These are phyloP conservation scores for Caenorhabditis elegans DNA, from an alignment of 1,140 invertebrate genomes.

Conservation along the genomic window DNA sequence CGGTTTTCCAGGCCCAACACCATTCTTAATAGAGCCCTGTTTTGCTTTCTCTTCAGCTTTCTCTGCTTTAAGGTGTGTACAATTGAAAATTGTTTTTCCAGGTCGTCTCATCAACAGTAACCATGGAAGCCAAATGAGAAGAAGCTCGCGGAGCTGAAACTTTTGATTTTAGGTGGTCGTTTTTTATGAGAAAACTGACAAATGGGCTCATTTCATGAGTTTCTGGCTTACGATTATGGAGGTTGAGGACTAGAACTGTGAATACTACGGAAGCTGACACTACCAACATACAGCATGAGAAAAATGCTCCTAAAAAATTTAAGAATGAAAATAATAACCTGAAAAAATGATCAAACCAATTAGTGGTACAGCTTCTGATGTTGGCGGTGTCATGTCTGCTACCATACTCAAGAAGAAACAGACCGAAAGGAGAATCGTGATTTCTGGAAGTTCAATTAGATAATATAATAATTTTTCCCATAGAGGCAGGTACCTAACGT, in stretches of 20 bases:
- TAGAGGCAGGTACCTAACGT: constrained; percentile 76
- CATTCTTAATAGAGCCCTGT: not conserved
- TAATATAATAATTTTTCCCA: not conserved
- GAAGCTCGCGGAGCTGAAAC: constrained; percentile 57
- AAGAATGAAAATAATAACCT: not conserved
- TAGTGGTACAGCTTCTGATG: constrained; percentile 92
- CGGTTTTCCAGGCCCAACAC: not conserved
- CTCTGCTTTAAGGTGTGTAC: constrained; percentile 36
- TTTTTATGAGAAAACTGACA: constrained; percentile 68
- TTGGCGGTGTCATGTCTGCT: constrained; percentile 83
- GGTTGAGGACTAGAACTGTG: constrained; percentile 97
- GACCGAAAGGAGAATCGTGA: constrained; percentile 73
- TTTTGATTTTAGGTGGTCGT: not conserved
- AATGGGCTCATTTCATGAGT: constrained; percentile 91
- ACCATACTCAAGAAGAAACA: constrained; percentile 69
- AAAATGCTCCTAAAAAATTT: constrained; percentile 87
- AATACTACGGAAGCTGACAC: constrained; percentile 97
- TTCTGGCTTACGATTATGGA: constrained; percentile 88
- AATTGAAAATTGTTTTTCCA: constrained; percentile 50
- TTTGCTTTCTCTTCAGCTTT: constrained; percentile 33
- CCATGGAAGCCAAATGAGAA: constrained; percentile 63
- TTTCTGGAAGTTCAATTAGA: constrained; percentile 77
- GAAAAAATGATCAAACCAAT: constrained; percentile 75
- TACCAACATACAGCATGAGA: constrained; percentile 99
- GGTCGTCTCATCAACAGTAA: constrained; percentile 61